These are phyloP conservation scores for Oceanodroma tethys DNA, from an alignment of 2,113 vertebrate genomes.

Conservation along the genomic window DNA sequence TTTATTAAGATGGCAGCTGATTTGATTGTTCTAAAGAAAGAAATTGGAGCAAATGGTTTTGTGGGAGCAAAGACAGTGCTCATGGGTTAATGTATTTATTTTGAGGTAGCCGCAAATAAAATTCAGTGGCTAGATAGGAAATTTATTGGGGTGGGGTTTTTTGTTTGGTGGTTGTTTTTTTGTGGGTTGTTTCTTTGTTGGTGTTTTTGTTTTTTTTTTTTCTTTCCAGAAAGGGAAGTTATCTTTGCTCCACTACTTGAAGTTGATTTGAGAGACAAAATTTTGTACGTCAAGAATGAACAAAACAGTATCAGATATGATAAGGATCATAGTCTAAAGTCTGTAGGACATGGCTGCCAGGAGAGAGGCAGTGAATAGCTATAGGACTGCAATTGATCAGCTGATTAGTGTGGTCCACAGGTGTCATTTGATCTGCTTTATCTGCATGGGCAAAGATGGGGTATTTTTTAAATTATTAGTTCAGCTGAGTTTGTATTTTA, in stretches of 20 bases:
- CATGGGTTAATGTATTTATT: neutral
- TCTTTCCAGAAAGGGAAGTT: neutral
- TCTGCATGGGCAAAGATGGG: neutral
- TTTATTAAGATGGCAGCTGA: neutral
- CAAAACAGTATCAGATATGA: neutral
- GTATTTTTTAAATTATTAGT: neutral
- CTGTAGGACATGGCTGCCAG: neutral
- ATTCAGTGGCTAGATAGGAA: neutral
- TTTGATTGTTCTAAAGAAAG: neutral
- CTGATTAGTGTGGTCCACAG: neutral
- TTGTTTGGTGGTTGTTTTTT: neutral
- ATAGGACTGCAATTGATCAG: neutral
- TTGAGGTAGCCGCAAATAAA: neutral
- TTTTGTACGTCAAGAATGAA: neutral
- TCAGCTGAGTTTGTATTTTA: neutral
- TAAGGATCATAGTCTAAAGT: neutral
- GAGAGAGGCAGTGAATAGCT: neutral
- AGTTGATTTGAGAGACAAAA: neutral
- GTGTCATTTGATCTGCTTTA: neutral
- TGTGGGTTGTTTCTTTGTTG: neutral
- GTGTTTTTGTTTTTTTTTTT: neutral
- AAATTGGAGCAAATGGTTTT: neutral
- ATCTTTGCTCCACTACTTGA: neutral
- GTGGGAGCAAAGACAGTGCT: neutral
- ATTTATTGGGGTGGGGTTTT: neutral